Base-by-base conservation (phyloP, 2,797 vertebrate genomes). In the Molossus alvarezi region DNA sequence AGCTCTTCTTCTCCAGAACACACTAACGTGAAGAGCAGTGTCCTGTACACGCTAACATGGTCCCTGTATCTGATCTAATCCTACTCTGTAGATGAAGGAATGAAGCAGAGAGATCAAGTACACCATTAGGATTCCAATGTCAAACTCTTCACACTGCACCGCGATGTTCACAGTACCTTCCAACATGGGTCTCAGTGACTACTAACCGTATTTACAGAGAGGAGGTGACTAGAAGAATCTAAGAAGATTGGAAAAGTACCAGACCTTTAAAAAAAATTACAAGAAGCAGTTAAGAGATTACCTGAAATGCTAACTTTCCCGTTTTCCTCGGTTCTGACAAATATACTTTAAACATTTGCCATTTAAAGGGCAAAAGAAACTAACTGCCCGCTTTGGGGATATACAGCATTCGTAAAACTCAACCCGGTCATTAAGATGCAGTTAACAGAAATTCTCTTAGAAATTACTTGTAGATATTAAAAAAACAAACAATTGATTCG, bases 301-400 rank as follows among this genome's bases (percentile, higher is more conserved):
- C 33, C 48, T 77, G 81, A 73, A 45, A 91, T n/a, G n/a, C 11
- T 15, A 81, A 95, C 51, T 17, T 48, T 60, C 25, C 82, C 29
- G 6, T 69, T 75, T 76, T 60, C 60, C 83, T 57, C 64, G 87
- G 37, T 72, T 48, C 80, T 89, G 25, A 71, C 79, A 91, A 77
- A 77, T 55, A 33, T 2, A 65, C 53, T 72, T 73, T 14, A 27
- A 67, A 82, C 21, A 25, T 80, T 41, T 58, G 29, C 73, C 57
- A 77, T 14, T 33, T n/a, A 33, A 94, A 76, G 33, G 64, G 1
- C 62, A 53, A 88, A 73, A 72, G 41, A 55, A 62, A 88, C 10
- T 25, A 27, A 75, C 0, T 51, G 25, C 48, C 57, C 62, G n/a
- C 37, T 79, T 57, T 45, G 60, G 33, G 33, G 41, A 53, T 29